Base-by-base conservation (phyloP, 2,888 invertebrate species). In the Pherbina coryleti region DNA sequence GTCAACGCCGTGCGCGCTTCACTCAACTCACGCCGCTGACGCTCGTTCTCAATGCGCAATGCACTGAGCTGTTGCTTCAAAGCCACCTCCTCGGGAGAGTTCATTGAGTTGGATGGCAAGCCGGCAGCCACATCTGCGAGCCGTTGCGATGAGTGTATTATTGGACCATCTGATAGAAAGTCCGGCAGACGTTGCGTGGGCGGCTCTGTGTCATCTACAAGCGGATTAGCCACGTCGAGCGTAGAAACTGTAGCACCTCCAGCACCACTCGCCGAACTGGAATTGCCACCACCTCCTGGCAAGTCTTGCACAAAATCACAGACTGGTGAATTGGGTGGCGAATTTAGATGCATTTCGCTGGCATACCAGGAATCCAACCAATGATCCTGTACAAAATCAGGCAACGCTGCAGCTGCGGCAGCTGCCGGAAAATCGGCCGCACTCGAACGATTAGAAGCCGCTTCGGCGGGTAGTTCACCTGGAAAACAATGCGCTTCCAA, bases 341-440 rank as follows among this genome's bases (percentile, higher is more conserved):
- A 89, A 66, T 85, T 86, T 1, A 85, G 83, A 78, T 87, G 87
- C 82, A 87, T 85, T n/a, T 88, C 88, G 78, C 87, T 87, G 34
- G 83, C 84, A 81, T 88, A 88, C 88, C 89, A 89, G 84, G 95
- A 94, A 55, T 96, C 93, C 82, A 96, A 92, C 88, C 96, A 92
- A 89, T 96, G 96, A 89, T 96, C 96, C 88, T 96, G 96, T 73
- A 97, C 96, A 90, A 96, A 96, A 88, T 96, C 96, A 0, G 96
- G 96, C 82, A 96, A 88, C 9, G 94, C 89, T 4, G 86, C 84
- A 11, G 87, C 86, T 1, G 85, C 84, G 5, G 85, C 84, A 8
- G 82, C 70, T 17, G 80, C 80, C n/a, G 75, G 78, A 79, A 83
- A 84, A 77, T 85, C 86, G 0, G 84, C 74, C 70, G 82, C 62